Conservation (phyloP, 92 coral and sea anemone genomes). For the Epizoanthus illoricatus region DNA sequence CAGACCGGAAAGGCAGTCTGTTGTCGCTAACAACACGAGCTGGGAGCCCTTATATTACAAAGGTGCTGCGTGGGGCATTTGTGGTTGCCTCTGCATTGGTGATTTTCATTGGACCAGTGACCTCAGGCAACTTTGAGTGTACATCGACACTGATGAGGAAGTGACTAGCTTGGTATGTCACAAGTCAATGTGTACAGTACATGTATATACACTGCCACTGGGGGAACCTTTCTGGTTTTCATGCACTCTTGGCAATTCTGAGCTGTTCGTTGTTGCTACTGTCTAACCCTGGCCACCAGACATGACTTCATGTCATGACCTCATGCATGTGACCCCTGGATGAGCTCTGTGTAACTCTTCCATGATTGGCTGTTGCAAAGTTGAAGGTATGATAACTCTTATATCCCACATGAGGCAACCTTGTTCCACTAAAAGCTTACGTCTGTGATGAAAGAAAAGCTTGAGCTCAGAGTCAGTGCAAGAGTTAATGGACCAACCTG, state of each 20-base stretch:
- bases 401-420: conserved; percentile 45
- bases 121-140: conserved; percentile 62
- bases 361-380: conserved; percentile 3
- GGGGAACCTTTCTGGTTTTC: neutral
- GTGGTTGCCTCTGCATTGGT: conserved; percentile 47
- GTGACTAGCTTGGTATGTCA: conserved; percentile 23
- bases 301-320: conserved; percentile 42
- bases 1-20: conserved; percentile 48
- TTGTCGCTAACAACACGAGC: conserved; percentile 44
- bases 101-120: conserved; percentile 42
- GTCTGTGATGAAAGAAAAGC: conserved; percentile 32
- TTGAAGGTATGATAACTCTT: conserved; percentile 42
- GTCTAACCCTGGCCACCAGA: conserved; percentile 50
- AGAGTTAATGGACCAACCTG: conserved; percentile 28
- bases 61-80: conserved; percentile 21
- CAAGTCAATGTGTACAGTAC: conserved; percentile 46
- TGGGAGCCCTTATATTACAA: conserved; percentile 51
- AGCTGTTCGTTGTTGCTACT: neutral
- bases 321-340: conserved; percentile 56
- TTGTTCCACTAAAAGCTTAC: conserved; percentile 45
- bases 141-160: conserved; percentile 48
- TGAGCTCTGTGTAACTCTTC: conserved; percentile 45
- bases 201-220: conserved; percentile 12
- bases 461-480: conserved; percentile 38
- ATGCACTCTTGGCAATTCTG: conserved; percentile 24